phyloP scores from a whole-genome alignment of 2,888 invertebrate species.

The Protophormia terraenovae region DNA sequence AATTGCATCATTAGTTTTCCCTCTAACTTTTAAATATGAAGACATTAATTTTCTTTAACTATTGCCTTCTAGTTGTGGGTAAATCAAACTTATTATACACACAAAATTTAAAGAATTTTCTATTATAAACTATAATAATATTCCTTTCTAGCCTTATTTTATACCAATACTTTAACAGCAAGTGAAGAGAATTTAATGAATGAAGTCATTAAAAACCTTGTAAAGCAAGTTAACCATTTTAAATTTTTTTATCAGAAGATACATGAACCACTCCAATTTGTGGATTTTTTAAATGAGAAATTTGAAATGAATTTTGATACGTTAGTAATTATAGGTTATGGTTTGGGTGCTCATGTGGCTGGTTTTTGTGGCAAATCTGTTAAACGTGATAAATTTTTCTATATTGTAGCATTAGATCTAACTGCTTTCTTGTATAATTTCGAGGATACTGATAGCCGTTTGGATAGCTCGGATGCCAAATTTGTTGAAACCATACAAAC shows the following conservation, averaged over 20 bases:
- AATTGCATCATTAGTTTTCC: too few species aligned
- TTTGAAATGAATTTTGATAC: conserved; percentile 81
- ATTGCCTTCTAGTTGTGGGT: too few species aligned
- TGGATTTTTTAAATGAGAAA: conserved; percentile 80
- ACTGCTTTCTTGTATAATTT: conserved; percentile 72
- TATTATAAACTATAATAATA: too few species aligned
- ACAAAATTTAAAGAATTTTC: too few species aligned
- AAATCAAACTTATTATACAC: too few species aligned
- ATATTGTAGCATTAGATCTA: conserved; percentile 81
- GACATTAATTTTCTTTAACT: too few species aligned
- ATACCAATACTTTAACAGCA: too few species aligned
- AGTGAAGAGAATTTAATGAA: conserved; percentile 69
- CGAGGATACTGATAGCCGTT: conserved; percentile 53
- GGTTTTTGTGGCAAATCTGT: conserved; percentile 83
- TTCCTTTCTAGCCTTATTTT: too few species aligned
- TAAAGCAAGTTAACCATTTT: too few species aligned
- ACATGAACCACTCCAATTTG: conserved; percentile 73
- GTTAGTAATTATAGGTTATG: conserved; percentile 83
- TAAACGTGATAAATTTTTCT: conserved; percentile 82
- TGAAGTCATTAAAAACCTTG: conserved; percentile 81
- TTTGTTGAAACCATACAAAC: conserved; percentile 74
- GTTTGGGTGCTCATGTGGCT: conserved; percentile 83
- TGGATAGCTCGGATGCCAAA: conserved; percentile 72
- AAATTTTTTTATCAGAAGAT: conserved; percentile 83
- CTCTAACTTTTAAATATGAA: too few species aligned